Evolutionary conservation across 2,113 vertebrate species (phyloP), one percentile per base, ranked within the genome.

Genomic region (Arothron firmamentum): DNA sequence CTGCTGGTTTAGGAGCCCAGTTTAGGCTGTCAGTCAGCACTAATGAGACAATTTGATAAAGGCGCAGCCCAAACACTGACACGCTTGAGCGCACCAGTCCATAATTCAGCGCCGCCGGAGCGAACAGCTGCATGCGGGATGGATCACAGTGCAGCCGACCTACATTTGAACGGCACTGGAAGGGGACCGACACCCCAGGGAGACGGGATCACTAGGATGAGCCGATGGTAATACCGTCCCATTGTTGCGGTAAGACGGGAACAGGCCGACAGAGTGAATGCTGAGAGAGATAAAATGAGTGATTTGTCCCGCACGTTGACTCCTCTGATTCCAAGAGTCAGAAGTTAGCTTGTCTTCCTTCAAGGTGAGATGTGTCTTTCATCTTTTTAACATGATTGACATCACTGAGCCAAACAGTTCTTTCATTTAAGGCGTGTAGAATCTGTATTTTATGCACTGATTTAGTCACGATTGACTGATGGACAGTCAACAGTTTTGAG

Each of bases 181-280:
- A 72, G 61, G 74, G 66, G 80, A 77, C 54, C 13, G 72, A 72
- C 59, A 65, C 83, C 72, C 79, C 52, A 77, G 47, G 79, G 84
- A 81, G 52, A 45, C 70, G 58, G 80, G 81, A 85, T 88, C 86
- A 83, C 83, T 87, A 82, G 88, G 84, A 82, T 87, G 84, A 89
- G 84, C 87, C 77, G 84, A 81, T 79, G 78, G 77, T 84, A 85
- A 82, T 77, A 74, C 82, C 63, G 67, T 75, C 67, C 66, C 76
- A 80, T 86, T 87, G 87, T 86, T 85, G 73, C 70, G 66, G 75
- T 73, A 79, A 83, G 81, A 81, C 60, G 70, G 64, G 73, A 79
- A 72, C 56, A 56, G 70, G 82, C 21, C 21, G 72, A 68, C 62
- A 28, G 48, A 70, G 74, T 49, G 85, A 84, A 77, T 85, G 87